Base-by-base conservation (phyloP, 2,113 vertebrate species). In the Hepsetus odoe region DNA sequence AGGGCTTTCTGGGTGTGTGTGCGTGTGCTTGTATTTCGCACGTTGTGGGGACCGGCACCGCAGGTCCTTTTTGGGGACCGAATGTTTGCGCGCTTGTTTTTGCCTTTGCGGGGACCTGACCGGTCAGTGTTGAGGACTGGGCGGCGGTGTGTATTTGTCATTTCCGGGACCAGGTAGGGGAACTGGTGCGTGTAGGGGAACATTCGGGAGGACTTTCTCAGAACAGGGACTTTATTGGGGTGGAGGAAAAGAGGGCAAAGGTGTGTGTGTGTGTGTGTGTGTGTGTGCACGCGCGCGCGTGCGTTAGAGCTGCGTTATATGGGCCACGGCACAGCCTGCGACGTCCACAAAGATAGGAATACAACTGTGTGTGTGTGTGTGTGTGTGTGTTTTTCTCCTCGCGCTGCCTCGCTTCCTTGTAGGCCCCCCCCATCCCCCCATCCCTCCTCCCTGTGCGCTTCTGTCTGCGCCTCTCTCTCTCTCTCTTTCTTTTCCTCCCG, bases 381-480 rank as follows among this genome's bases (percentile, higher is more conserved):
- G 51, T 22, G 35, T 13, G 42, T 26, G 56, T 35, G 24, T 55
- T 42, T 51, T 35, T 70, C 46, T 44, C 24, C 66, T 33, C 71
- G 38, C 53, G 53, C n/a, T 42, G 33, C 32, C 71, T 51, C 71
- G 35, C 46, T 72, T 51, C 51, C 69, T 71, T 32, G 42, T 40
- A 44, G 46, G 12, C 49, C 55, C 66, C 20, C 42, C 42, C 49
- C 49, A 55, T 56, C 20, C 42, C 42, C 49, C 33, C 33, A 18
- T 28, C 53, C 20, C 56, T 28, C 33, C 38, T 56, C 59, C 33
- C 49, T 73, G 22, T 11, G 61, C 49, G 49, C 49, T 42, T 53
- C 64, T 61, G 28, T 40, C 59, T 26, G 30, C 46, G 40, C 2
- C 53, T 33, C 66, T 1, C 53, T 30, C 32, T 30, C 77, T 28